Evolutionary conservation across 2,113 vertebrate species (phyloP).

Genomic region (Cochlearius cochlearius): DNA sequence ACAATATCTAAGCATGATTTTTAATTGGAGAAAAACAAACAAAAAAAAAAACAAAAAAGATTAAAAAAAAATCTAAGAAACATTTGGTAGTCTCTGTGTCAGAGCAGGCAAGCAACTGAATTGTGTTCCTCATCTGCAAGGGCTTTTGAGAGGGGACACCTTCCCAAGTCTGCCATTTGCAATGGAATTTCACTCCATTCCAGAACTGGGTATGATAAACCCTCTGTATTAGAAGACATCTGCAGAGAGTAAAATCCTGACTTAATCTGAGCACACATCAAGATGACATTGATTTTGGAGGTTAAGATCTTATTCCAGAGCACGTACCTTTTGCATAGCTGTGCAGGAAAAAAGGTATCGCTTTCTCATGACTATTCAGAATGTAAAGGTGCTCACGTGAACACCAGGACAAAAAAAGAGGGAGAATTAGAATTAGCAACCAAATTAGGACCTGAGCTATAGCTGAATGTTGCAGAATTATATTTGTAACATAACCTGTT

Average conservation of each 20-base stretch:
- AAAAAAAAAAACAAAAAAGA: neutral
- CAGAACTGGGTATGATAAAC: neutral
- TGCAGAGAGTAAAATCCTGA: neutral
- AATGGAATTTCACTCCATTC: neutral
- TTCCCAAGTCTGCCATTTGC: neutral
- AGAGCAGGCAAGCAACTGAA: neutral
- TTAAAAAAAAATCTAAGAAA: neutral
- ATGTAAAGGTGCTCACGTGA: neutral
- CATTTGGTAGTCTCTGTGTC: neutral
- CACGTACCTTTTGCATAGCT: neutral
- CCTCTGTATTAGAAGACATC: neutral
- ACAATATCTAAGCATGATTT: neutral
- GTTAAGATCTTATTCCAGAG: neutral
- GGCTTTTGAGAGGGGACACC: neutral
- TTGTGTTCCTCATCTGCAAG: neutral
- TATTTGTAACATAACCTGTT: neutral
- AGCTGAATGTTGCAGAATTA: neutral
- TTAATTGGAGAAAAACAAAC: neutral
- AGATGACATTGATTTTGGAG: neutral
- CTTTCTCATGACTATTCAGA: neutral
- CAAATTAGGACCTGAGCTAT: neutral
- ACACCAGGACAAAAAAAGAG: neutral
- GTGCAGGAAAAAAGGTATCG: neutral
- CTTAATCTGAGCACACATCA: neutral
- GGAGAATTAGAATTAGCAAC: neutral